Evolutionary conservation across 2,888 invertebrate species (phyloP), one percentile per base, ranked within the genome.

Genomic region (Calameuta idolon): DNA sequence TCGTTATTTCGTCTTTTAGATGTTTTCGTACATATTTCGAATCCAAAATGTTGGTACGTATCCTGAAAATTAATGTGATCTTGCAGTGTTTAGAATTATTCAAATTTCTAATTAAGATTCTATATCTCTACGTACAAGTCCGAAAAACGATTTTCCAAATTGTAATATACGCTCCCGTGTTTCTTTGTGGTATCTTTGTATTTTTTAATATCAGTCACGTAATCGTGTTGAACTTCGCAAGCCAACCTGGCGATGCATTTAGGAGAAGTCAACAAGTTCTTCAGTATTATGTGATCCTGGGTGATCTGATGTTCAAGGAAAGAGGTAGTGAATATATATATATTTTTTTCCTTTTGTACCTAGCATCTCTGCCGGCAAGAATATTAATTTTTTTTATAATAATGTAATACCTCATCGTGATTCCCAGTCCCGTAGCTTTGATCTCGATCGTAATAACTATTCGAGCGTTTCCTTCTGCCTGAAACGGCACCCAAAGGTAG

Each of bases 401-500:
- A 55, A 55, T 55, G 9, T 23, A 23, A 23, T 55, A 55, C 55
- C 55, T 55, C 15, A 23, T 55, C 55, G 55, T 9, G 55, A 55
- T 15, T 55, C 4, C 23, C 40, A 40, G 23, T 40, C 40, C 40
- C 40, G 9, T 40, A 40, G 40, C 40, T 40, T 40, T 23, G 40
- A 40, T 23, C 40, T 23, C 55, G 55, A 55, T 55, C 55, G 55
- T 55, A 55, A 23, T 79, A 74, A 74, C 82, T 77, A 23, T 78
- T 79, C 37, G 90, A 89, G 77, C 95, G 92, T 87, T 93, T 93
- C 84, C 92, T 93, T 82, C 93, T 92, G 30, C 95, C 96, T 30
- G 95, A 94, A 12, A 96, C 93, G 0, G 96, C 95, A 35, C 96
- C 96, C 73, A 97, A 93, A 90, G 96, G 96, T 69, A 97, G 91